Evolutionary conservation across 2,113 vertebrate genomes (phyloP).

Genomic region (Galeopterus variegatus): DNA sequence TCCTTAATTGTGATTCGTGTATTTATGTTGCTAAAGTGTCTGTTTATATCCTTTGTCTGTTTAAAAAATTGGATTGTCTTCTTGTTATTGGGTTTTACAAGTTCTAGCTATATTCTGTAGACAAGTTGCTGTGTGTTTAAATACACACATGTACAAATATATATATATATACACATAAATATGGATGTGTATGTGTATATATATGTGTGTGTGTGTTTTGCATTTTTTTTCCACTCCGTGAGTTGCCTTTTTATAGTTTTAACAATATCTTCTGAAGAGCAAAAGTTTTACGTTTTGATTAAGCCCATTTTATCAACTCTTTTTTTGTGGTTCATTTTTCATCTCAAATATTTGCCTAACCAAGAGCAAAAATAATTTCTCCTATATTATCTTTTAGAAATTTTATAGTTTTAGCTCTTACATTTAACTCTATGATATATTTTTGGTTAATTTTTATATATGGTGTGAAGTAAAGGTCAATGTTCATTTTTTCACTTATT

Average conservation of each 20-base stretch:
- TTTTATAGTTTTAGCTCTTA: not conserved
- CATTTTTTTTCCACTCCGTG: not conserved
- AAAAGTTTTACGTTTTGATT: not conserved
- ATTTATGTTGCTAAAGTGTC: not conserved
- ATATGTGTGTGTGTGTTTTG: not conserved
- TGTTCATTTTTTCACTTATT: not conserved
- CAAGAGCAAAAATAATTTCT: not conserved
- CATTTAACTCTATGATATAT: not conserved
- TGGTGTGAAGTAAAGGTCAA: not conserved
- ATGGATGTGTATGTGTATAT: not conserved
- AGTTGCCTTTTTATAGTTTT: not conserved
- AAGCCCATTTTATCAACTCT: not conserved
- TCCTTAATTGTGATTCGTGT: constrained; percentile 28
- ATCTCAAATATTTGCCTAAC: constrained; percentile 11
- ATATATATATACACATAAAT: not conserved
- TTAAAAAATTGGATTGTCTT: not conserved
- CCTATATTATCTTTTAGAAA: not conserved
- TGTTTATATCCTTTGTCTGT: not conserved
- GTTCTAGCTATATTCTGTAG: not conserved
- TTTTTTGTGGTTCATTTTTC: constrained; percentile 15
- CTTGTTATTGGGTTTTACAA: constrained; percentile 5
- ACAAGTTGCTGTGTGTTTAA: not conserved
- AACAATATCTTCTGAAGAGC: not conserved
- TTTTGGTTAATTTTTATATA: constrained; percentile 8
- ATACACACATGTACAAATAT: not conserved